A percentile compares a stretch with the other conserved stretches of the same genome.
phyloP scores from a whole-genome alignment of 2,113 vertebrate genomes.

The Verasper variegatus region DNA sequence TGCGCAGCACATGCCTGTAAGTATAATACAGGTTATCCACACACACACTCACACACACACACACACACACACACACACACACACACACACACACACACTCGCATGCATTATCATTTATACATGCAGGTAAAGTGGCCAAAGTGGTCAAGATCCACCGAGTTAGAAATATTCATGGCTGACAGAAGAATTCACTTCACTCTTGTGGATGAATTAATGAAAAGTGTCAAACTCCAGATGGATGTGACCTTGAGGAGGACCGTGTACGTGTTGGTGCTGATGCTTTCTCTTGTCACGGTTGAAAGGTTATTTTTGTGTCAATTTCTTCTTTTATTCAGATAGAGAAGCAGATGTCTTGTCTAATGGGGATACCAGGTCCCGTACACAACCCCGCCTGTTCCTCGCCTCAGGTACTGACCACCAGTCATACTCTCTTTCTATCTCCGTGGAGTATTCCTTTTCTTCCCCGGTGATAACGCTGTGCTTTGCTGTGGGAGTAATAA shows the following conservation, averaged over 20 bases:
- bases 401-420: slow-evolving; percentile 86
- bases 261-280: slow-evolving; percentile 30
- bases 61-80: slow-evolving; percentile 17
- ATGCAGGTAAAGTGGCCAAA: slow-evolving; percentile 41
- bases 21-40: slow-evolving; percentile 57
- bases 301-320: slow-evolving; percentile 47
- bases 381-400: slow-evolving; percentile 90
- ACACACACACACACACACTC: background rate
- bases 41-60: slow-evolving; percentile 21
- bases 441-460: background rate
- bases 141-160: slow-evolving; percentile 36
- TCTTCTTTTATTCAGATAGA: slow-evolving; percentile 84
- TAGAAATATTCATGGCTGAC: slow-evolving; percentile 58
- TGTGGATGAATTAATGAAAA: slow-evolving; percentile 61
- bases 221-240: slow-evolving; percentile 56
- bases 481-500: too few relatives aligned
- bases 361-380: slow-evolving; percentile 90
- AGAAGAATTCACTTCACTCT: slow-evolving; percentile 63
- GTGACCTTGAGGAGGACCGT: slow-evolving; percentile 36
- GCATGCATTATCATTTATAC: slow-evolving; percentile 48
- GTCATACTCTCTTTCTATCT: slow-evolving; percentile 1
- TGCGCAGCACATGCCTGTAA: slow-evolving; percentile 92
- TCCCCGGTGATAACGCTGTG: background rate
- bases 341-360: slow-evolving; percentile 93
- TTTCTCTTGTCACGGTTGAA: slow-evolving; percentile 36